Percentiles rank a stretch among this genome's conserved stretches.
Evolutionary conservation across 1,140 invertebrate genomes (phyloP).

Genomic region (Drosophila bocki): DNA sequence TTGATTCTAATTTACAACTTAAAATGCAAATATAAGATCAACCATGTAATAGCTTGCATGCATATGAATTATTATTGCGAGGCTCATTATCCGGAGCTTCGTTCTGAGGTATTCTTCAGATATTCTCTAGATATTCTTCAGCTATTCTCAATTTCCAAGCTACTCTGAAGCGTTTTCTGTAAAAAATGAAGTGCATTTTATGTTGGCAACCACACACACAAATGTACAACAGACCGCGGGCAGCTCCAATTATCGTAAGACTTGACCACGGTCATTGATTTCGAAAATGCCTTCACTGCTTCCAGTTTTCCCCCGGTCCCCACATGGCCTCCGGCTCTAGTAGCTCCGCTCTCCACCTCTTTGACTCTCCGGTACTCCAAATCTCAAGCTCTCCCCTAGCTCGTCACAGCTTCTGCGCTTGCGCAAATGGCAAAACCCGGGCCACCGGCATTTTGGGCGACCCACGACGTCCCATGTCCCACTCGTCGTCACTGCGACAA

Average conservation of each 20-base stretch:
- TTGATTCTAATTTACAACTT: constrained; percentile 13
- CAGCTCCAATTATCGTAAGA: constrained; percentile 70
- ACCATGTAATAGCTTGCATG: constrained; percentile 33
- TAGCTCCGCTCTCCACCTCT: not conserved
- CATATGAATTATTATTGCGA: constrained; percentile 14
- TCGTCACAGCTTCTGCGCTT: constrained; percentile 57
- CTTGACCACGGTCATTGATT: constrained; percentile 81
- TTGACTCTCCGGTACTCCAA: not conserved
- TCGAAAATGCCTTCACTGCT: constrained; percentile 69
- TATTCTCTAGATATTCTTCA: constrained; percentile 16
- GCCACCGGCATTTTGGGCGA: constrained; percentile 32
- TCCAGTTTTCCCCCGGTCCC: constrained; percentile 1
- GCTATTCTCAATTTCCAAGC: constrained; percentile 14
- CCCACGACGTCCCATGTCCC: constrained; percentile 13
- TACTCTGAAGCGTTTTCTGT: constrained; percentile 9
- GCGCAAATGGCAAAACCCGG: constrained; percentile 64
- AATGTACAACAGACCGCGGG: constrained; percentile 40
- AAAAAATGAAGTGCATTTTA: constrained; percentile 59
- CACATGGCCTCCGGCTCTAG: not conserved
- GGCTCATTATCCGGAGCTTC: constrained; percentile 15
- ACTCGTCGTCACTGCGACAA: constrained; percentile 33
- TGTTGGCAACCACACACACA: constrained; percentile 21
- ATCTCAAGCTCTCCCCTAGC: constrained; percentile 1
- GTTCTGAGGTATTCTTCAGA: constrained; percentile 5
- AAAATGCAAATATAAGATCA: constrained; percentile 35